Percentiles rank a stretch among this genome's conserved stretches.
Conservation (phyloP, 2,113 vertebrate species). For the Melanerpes formicivorus region DNA sequence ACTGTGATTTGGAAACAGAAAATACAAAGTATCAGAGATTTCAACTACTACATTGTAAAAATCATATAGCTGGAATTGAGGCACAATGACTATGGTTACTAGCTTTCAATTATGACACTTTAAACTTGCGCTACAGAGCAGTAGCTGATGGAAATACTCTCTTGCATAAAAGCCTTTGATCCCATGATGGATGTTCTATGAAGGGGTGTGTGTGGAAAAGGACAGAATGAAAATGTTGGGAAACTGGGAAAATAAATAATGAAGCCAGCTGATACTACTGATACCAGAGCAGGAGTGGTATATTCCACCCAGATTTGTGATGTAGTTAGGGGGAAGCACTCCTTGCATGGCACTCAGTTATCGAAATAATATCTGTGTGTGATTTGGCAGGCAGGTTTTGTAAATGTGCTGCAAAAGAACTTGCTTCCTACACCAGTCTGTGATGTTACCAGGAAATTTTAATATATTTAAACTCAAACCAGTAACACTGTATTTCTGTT, state of each 20-base stretch:
- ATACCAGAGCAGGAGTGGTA: not conserved
- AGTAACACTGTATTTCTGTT: not conserved
- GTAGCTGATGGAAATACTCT: not conserved
- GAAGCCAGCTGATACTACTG: constrained; percentile 12
- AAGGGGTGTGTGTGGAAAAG: not conserved
- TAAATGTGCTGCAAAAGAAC: not conserved
- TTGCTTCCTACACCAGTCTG: not conserved
- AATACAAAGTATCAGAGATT: not conserved
- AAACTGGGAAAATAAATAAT: constrained; percentile 5
- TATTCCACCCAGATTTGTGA: not conserved
- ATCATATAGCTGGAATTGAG: not conserved
- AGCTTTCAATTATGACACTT: not conserved
- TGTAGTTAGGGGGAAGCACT: not conserved
- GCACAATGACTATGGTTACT: not conserved
- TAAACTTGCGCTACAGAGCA: not conserved
- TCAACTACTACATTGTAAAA: not conserved
- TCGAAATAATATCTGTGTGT: not conserved
- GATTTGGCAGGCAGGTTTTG: not conserved
- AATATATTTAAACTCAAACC: not conserved
- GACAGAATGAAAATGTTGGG: not conserved
- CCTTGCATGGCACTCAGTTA: not conserved
- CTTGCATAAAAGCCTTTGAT: constrained; percentile 30
- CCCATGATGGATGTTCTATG: not conserved
- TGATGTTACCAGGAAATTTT: not conserved
- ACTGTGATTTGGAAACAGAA: not conserved